These are phyloP conservation scores for Nephrotoma flavescens DNA, from an alignment of 2,888 invertebrate species.

Conservation along the genomic window DNA sequence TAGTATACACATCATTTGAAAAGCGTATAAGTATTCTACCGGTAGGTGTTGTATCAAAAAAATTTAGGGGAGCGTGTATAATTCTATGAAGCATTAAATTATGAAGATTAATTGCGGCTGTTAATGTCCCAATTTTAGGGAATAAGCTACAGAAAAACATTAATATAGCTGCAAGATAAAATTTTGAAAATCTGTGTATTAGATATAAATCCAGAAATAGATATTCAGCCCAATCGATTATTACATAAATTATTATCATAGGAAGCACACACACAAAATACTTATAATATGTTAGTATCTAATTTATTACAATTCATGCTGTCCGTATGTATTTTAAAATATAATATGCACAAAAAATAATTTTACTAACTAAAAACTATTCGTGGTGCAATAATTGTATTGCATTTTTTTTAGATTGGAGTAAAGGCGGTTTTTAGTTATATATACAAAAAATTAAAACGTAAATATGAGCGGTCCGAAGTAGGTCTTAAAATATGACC, in stretches of 20 bases:
- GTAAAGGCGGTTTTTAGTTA: too few relatives aligned
- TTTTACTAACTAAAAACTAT: too few relatives aligned
- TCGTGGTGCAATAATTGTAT: too few relatives aligned
- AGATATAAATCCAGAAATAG: background rate
- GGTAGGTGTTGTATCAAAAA: conserved; percentile 63
- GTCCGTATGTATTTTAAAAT: background rate
- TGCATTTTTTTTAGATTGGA: too few relatives aligned
- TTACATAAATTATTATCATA: too few relatives aligned
- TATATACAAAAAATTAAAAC: too few relatives aligned
- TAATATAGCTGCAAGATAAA: conserved; percentile 44
- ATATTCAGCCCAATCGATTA: background rate
- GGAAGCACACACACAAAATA: background rate
- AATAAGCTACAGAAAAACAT: conserved; percentile 52
- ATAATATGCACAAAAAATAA: too few relatives aligned
- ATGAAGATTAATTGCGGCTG: conserved; percentile 28
- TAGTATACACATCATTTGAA: conserved; percentile 42
- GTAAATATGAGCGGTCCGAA: too few relatives aligned
- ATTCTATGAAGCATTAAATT: conserved; percentile 32
- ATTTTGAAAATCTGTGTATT: conserved; percentile 27
- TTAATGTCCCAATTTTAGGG: conserved; percentile 42
- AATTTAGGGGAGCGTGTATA: conserved; percentile 37
- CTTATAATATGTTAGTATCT: background rate
- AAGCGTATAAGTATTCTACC: conserved; percentile 60
- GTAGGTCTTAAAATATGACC: too few relatives aligned
- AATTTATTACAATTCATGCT: background rate